Evolutionary conservation across 2,113 vertebrate genomes (phyloP).

Genomic region (Eurypyga helias): DNA sequence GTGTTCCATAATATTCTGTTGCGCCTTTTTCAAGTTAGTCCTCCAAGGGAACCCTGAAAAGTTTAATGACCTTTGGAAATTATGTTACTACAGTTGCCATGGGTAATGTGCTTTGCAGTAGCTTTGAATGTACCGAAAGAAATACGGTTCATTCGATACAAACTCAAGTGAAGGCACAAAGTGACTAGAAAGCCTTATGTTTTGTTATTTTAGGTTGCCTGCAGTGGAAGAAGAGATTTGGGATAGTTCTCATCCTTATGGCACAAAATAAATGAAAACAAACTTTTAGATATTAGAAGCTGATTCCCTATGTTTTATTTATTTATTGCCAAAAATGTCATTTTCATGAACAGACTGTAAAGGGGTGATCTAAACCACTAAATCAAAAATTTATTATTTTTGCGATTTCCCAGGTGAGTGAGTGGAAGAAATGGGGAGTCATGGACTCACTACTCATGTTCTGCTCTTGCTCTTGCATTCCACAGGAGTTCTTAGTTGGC

Average conservation of each 20-base stretch:
- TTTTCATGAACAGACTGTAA: not conserved
- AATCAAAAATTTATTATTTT: not conserved
- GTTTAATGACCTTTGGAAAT: not conserved
- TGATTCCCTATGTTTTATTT: conserved; percentile 19
- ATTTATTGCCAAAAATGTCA: not conserved
- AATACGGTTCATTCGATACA: not conserved
- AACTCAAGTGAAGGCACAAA: not conserved
- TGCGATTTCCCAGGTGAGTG: not conserved
- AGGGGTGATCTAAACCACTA: not conserved
- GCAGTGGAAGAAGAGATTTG: conserved; percentile 22
- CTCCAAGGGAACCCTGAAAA: not conserved
- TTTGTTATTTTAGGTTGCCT: not conserved
- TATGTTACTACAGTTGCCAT: not conserved
- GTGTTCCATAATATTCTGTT: not conserved
- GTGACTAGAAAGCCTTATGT: not conserved
- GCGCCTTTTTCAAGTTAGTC: not conserved
- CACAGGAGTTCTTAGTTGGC: not conserved
- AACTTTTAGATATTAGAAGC: conserved; percentile 21
- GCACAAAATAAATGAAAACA: not conserved
- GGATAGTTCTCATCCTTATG: not conserved
- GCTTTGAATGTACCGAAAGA: not conserved
- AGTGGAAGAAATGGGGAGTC: not conserved
- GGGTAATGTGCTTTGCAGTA: not conserved
- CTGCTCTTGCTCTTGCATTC: not conserved
- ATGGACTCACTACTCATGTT: not conserved